Base-by-base conservation (phyloP, 1,140 invertebrate genomes). In the Chymomyza costata region DNA sequence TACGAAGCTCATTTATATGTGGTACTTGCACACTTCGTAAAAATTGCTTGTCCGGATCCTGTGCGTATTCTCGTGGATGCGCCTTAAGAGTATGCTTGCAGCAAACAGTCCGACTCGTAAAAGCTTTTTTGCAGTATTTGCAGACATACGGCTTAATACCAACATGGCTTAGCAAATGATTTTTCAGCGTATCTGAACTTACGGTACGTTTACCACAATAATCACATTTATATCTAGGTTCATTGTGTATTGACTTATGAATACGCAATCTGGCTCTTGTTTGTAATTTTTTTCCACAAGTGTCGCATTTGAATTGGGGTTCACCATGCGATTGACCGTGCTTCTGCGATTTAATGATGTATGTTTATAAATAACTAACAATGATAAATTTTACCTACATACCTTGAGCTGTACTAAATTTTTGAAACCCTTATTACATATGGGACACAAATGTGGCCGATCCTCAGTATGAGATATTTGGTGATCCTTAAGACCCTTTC, bases 211-310 rank as follows among this genome's bases (percentile, higher is more conserved):
- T 50, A 0, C 62, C 66, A n/a, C 86, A 87, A 5, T 76, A 74
- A 11, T 69, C 64, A 57, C 86, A 87, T 11, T 83, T 84, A 17
- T 84, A 86, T 11, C 82, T 65, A 10, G 84, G 61, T 3, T 86
- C 85, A 16, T 87, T 83, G 53, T 88, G 88, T 0, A 87, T 84
- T n/a, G 84, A 83, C 53, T 86, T 85, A 54, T 88, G 88, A 15
- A 86, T 86, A 35, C 85, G 84, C 1, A 87, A 65, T 7, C 83
- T 86, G 2, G 86, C 85, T 15, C 86, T 86, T 5, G 87, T 87
- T 41, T 87, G 86, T 15, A 88, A 86, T 11, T 80, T 69, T 13
- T 86, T 86, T 1, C 86, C 86, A 51, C 88, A 88, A 16, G 85
- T 57, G 1, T 84, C 80, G 55, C 88, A 88, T 5, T 86, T 68